phyloP scores from a whole-genome alignment of 1,140 invertebrate species.

The Akabosia matsudoensis region DNA sequence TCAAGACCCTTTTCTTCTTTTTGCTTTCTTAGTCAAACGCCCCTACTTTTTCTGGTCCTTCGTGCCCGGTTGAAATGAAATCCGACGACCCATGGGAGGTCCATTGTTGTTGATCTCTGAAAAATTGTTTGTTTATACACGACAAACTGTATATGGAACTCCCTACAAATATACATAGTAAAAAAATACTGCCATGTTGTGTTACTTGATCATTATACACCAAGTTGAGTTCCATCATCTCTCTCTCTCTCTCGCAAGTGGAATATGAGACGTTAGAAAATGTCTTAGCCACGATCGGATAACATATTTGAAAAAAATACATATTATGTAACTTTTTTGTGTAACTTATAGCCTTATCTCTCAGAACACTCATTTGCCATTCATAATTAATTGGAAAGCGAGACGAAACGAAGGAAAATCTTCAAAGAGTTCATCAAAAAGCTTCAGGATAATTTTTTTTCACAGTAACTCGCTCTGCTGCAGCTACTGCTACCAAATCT shows the following conservation, averaged over 20 bases:
- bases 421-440: neutral
- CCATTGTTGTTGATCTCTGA: conserved; percentile 39
- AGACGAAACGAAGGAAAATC: neutral
- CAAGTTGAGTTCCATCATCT: neutral
- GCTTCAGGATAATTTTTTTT: no score
- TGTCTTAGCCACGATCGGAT: neutral
- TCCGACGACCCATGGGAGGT: conserved; percentile 43
- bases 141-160: no score
- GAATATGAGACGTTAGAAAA: neutral
- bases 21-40: neutral
- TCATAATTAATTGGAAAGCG: neutral
- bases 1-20: neutral
- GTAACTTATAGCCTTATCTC: neutral
- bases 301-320: neutral
- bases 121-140: conserved; percentile 45
- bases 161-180: no score
- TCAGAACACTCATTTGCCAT: neutral
- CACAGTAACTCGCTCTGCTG: neutral
- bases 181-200: neutral
- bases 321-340: neutral
- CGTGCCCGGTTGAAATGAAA: conserved; percentile 31
- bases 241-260: neutral
- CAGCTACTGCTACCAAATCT: no score
- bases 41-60: neutral
- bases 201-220: conserved; percentile 16